Conservation (phyloP, 2,113 vertebrate species). For the Paracyprichromis sp. region DNA sequence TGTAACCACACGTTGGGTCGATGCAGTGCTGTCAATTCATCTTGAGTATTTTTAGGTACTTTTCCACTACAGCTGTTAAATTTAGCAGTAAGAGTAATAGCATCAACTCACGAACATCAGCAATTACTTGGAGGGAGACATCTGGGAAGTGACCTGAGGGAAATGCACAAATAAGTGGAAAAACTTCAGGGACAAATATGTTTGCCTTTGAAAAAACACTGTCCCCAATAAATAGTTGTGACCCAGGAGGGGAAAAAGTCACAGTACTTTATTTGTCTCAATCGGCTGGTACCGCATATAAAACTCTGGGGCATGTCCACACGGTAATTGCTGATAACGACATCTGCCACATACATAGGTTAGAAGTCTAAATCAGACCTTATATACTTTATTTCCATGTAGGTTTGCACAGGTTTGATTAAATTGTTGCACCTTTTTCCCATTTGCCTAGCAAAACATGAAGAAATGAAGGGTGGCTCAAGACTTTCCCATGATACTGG, state of each 20-base stretch:
- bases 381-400: not conserved
- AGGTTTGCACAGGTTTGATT: not conserved
- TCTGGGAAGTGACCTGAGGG: not conserved
- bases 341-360: not conserved
- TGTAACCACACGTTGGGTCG: not conserved
- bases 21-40: not conserved
- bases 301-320: not conserved
- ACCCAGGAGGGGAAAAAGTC: not conserved
- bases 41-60: not conserved
- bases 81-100: not conserved
- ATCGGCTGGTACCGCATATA: not conserved
- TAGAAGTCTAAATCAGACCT: not conserved
- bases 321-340: not conserved
- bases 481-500: not conserved
- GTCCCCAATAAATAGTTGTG: not conserved
- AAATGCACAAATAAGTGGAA: not conserved
- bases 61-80: not conserved
- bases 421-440: not conserved
- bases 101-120: not conserved
- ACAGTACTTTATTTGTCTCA: not conserved
- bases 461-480: not conserved
- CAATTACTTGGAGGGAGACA: not conserved
- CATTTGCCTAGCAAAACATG: not conserved
- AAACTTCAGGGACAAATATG: not conserved
- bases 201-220: not conserved